Conservation (phyloP, 2,888 invertebrate species). For the Microctonus aethiopoides region DNA sequence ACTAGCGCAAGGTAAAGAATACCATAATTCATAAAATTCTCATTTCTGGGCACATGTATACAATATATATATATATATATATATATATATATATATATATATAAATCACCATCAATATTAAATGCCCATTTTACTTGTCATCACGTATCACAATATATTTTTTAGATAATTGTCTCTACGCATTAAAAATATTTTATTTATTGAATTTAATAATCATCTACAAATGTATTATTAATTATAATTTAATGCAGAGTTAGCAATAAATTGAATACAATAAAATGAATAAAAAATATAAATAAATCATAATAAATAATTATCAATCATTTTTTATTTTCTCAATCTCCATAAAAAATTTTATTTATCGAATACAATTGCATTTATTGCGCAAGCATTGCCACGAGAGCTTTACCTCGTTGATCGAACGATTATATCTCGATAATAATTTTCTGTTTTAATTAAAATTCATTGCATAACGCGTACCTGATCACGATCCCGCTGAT, state of each 20-base stretch:
- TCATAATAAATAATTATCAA: neutral
- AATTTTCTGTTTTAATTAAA: neutral
- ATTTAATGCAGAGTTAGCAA: neutral
- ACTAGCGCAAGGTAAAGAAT: neutral
- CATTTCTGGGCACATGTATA: neutral
- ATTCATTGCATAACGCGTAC: neutral
- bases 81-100: too few relatives aligned
- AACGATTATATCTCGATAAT: neutral
- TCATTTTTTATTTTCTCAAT: neutral
- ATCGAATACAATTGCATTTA: neutral
- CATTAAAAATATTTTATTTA: neutral
- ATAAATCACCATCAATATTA: neutral
- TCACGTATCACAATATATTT: neutral
- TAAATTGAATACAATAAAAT: neutral
- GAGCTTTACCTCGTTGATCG: neutral
- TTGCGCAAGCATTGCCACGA: neutral
- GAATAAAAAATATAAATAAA: neutral
- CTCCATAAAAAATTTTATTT: neutral
- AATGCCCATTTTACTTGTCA: neutral
- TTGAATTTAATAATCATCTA: too few relatives aligned
- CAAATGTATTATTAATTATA: too few relatives aligned
- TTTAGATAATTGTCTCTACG: neutral
- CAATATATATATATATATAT: too few relatives aligned
- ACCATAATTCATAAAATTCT: neutral
- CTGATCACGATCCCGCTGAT: neutral